phyloP scores from a whole-genome alignment of 2,113 vertebrate genomes.

The Chroicocephalus ridibundus region DNA sequence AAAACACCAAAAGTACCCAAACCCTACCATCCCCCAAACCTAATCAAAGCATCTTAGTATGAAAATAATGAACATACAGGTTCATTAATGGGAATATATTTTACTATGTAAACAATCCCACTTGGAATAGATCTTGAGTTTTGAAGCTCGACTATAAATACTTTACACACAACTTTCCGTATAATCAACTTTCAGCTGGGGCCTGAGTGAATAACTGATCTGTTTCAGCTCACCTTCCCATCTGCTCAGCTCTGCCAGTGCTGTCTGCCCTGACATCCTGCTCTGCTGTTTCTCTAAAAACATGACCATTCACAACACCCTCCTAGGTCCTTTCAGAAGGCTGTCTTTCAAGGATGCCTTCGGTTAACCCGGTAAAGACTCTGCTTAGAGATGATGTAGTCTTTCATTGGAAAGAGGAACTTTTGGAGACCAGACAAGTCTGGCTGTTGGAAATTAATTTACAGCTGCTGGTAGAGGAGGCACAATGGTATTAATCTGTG shows the following conservation, averaged over 20 bases:
- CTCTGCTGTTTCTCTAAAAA: conserved; percentile 36
- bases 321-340: conserved; percentile 6
- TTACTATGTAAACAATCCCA: background rate
- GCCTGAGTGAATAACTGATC: conserved; percentile 44
- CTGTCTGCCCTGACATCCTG: conserved; percentile 46
- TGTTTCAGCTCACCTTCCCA: conserved; percentile 49
- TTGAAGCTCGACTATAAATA: conserved; percentile 29
- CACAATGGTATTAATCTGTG: background rate
- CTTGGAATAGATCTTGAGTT: conserved; percentile 24
- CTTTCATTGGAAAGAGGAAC: background rate
- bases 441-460: background rate
- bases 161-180: background rate
- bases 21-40: background rate
- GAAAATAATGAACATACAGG: background rate
- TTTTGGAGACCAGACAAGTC: background rate
- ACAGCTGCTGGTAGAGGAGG: background rate
- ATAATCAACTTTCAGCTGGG: background rate
- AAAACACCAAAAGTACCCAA: background rate
- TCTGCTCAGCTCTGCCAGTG: background rate
- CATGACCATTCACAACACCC: background rate
- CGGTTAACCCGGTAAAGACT: background rate
- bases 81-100: background rate
- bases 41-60: background rate
- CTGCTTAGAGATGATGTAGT: background rate
- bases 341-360: background rate